Conservation (phyloP, 2,888 invertebrate species). For the Catocala sponsa region DNA sequence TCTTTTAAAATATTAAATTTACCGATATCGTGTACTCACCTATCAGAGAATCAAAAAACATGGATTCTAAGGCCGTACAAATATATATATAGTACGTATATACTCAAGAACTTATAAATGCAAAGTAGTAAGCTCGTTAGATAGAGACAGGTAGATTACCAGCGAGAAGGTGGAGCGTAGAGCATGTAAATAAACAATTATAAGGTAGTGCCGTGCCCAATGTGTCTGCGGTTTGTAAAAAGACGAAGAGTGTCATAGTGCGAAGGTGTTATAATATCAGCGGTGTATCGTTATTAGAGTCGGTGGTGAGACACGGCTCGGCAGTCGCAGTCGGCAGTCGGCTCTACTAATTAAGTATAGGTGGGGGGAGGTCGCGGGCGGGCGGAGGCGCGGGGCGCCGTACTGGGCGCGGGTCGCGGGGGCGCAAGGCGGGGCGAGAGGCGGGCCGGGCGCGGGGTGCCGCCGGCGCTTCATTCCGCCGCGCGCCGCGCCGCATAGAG, state of each 20-base stretch:
- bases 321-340: constrained; percentile 58
- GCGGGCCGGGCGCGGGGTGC: constrained; percentile 62
- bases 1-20: too few relatives aligned
- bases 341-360: constrained; percentile 83
- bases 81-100: not conserved
- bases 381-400: constrained; percentile 52
- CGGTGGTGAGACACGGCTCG: constrained; percentile 47
- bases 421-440: constrained; percentile 56
- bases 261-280: constrained; percentile 53
- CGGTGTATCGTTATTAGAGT: constrained; percentile 42
- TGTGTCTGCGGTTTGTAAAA: constrained; percentile 31
- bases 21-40: too few relatives aligned
- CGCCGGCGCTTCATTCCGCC: constrained; percentile 76
- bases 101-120: constrained; percentile 20
- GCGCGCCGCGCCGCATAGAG: constrained; percentile 81
- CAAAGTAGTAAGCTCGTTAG: constrained; percentile 52
- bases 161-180: constrained; percentile 75
- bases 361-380: constrained; percentile 63
- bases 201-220: constrained; percentile 31
- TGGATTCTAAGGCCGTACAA: not conserved
- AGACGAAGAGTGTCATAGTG: constrained; percentile 39
- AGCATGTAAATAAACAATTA: constrained; percentile 70
- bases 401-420: constrained; percentile 51
- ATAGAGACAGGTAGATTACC: constrained; percentile 76
- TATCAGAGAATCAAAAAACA: too few relatives aligned